A percentile compares a stretch with the other conserved stretches of the same genome.
phyloP scores from a whole-genome alignment of 2,113 vertebrate species.

The Saguinus imperator region DNA sequence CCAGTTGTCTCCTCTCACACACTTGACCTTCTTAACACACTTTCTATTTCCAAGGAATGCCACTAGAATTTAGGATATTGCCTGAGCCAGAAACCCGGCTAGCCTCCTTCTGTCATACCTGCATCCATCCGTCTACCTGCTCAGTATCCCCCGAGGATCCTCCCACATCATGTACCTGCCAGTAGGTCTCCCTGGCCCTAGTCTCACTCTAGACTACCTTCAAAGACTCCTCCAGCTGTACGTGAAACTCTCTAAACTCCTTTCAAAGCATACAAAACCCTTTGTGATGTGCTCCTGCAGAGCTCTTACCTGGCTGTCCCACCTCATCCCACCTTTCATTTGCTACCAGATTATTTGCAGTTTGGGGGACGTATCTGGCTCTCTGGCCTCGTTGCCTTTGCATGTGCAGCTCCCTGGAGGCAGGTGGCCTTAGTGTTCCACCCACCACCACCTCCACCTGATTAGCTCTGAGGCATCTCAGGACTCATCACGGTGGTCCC shows the following conservation, averaged over 20 bases:
- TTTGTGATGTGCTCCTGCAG: not conserved
- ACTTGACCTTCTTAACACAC: not conserved
- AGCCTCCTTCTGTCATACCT: not conserved
- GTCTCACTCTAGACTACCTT: not conserved
- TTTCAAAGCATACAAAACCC: not conserved
- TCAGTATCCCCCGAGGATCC: not conserved
- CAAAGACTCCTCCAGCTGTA: not conserved
- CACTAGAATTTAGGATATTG: not conserved
- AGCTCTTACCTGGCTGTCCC: not conserved
- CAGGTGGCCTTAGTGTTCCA: not conserved
- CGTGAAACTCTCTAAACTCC: no score
- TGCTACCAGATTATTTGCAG: not conserved
- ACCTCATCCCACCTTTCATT: not conserved
- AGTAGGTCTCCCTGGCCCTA: not conserved
- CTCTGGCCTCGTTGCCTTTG: not conserved
- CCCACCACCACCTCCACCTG: not conserved
- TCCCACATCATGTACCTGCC: no score
- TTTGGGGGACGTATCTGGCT: not conserved
- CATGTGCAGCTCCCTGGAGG: not conserved
- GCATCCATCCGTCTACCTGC: rapidly evolving
- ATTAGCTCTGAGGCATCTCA: not conserved
- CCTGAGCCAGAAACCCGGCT: not conserved
- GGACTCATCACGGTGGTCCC: not conserved
- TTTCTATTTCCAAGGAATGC: not conserved
- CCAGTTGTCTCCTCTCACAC: not conserved